Conservation (phyloP, 2,797 vertebrate species). For the Sebastes melanostomus region DNA sequence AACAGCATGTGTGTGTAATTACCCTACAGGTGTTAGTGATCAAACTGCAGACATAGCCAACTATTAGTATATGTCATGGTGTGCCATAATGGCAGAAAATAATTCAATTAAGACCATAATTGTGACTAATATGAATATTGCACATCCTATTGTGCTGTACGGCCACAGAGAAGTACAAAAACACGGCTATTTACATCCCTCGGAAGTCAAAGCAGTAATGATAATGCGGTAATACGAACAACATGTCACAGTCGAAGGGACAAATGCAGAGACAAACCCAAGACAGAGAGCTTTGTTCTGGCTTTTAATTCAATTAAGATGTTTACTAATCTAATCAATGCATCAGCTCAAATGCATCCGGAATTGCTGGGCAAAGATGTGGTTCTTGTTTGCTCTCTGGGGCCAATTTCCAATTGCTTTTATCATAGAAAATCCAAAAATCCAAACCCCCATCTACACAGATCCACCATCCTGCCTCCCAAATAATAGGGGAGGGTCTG, state of each 20-base stretch:
- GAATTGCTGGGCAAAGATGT: slow-evolving; percentile 77
- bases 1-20: slow-evolving; percentile 52
- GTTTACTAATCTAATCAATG: slow-evolving; percentile 81
- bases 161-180: slow-evolving; percentile 25
- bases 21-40: slow-evolving; percentile 59
- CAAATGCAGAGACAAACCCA: slow-evolving; percentile 54
- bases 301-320: slow-evolving; percentile 81
- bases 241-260: slow-evolving; percentile 62
- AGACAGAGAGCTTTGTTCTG: slow-evolving; percentile 72
- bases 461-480: slow-evolving; percentile 29
- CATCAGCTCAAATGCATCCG: slow-evolving; percentile 77
- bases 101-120: slow-evolving; percentile 48
- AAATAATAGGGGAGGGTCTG: slow-evolving; percentile 31
- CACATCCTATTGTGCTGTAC: slow-evolving; percentile 11
- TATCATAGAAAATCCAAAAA: slow-evolving; percentile 63
- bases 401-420: slow-evolving; percentile 78
- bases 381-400: slow-evolving; percentile 80
- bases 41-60: slow-evolving; percentile 37
- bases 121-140: slow-evolving; percentile 32
- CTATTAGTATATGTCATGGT: slow-evolving; percentile 49
- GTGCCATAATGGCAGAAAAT: slow-evolving; percentile 33
- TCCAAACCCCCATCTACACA: slow-evolving; percentile 23
- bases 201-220: slow-evolving; percentile 58
- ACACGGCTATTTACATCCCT: slow-evolving; percentile 23
- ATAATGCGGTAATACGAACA: slow-evolving; percentile 66